Evolutionary conservation across 1,140 invertebrate species (phyloP).

Genomic region (Melanaphis sacchari): DNA sequence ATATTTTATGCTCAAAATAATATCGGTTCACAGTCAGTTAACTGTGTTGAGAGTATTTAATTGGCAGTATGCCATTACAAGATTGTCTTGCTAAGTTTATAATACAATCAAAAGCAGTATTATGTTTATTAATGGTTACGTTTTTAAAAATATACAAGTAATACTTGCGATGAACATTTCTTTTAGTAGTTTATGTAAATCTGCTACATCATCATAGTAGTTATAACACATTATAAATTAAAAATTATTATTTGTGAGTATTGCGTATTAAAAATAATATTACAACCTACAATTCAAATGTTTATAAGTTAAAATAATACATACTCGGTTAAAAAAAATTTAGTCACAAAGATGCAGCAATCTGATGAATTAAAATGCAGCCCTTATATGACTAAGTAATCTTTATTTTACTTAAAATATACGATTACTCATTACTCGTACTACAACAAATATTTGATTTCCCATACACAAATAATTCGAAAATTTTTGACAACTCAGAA

Average conservation of each 20-base stretch:
- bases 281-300: background rate
- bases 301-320: no score
- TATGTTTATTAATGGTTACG: background rate
- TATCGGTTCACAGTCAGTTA: slow-evolving; percentile 41
- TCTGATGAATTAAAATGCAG: background rate
- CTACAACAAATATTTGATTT: background rate
- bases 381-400: background rate
- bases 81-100: slow-evolving; percentile 13
- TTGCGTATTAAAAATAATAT: background rate
- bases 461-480: background rate
- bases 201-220: background rate
- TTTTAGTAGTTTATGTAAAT: background rate
- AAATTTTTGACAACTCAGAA: background rate
- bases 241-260: background rate
- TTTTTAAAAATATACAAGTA: background rate
- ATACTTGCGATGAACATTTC: background rate
- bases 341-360: background rate
- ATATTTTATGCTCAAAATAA: slow-evolving; percentile 23
- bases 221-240: background rate
- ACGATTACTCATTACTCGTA: background rate
- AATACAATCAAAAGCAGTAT: background rate
- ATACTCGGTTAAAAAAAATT: background rate
- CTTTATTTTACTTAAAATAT: background rate
- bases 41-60: slow-evolving; percentile 17
- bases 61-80: slow-evolving; percentile 17